Percentiles rank a stretch among this genome's conserved stretches.
phyloP scores from a whole-genome alignment of 2,113 vertebrate genomes.

The Aplodontia rufa region DNA sequence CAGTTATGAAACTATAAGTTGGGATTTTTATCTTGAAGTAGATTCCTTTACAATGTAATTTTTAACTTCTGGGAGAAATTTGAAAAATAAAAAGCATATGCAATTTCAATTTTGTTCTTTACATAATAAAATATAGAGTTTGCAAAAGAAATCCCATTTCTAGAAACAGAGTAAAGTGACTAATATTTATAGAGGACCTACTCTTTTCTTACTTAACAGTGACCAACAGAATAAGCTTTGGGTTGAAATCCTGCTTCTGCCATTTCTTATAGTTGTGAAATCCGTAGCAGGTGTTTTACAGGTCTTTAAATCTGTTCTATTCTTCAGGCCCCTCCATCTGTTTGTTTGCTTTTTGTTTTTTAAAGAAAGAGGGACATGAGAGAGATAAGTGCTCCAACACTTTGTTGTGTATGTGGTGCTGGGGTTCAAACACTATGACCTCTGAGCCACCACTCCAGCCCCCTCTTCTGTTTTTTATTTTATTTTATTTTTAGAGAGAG shows the following conservation, averaged over 20 bases:
- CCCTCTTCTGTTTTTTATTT: too few relatives aligned
- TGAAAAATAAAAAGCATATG: background rate
- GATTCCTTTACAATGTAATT: background rate
- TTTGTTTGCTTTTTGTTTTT: too few relatives aligned
- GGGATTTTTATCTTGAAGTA: background rate
- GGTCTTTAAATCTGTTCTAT: too few relatives aligned
- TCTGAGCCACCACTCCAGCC: too few relatives aligned
- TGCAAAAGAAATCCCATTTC: background rate
- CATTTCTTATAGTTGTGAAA: background rate
- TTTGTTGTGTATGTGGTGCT: too few relatives aligned
- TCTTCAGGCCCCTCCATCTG: too few relatives aligned
- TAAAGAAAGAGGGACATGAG: too few relatives aligned
- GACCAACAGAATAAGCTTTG: background rate
- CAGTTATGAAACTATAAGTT: constrained; percentile 14
- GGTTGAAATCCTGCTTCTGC: background rate
- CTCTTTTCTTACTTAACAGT: background rate
- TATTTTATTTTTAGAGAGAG: too few relatives aligned
- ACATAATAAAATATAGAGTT: background rate
- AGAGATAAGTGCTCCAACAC: too few relatives aligned
- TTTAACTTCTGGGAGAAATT: background rate
- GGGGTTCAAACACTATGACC: too few relatives aligned
- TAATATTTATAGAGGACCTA: background rate
- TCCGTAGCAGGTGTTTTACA: background rate
- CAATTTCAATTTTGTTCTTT: constrained; percentile 3
- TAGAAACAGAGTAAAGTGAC: background rate